A percentile compares a stretch with the other conserved stretches of the same genome.
phyloP scores from a whole-genome alignment of 2,113 vertebrate species.

The Semicossyphus pulcher region DNA sequence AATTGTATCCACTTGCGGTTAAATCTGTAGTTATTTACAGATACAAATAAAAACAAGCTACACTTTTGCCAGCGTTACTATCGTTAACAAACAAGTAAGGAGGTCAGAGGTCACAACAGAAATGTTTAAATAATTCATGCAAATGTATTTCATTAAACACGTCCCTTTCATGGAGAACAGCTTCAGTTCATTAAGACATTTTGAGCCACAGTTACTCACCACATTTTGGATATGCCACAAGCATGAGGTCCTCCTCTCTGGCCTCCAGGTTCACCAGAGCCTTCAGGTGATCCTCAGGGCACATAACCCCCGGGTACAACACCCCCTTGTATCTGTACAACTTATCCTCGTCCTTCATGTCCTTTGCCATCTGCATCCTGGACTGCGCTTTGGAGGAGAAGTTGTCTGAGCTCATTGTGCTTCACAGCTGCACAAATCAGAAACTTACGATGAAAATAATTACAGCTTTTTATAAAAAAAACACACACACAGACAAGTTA shows the following conservation, averaged over 20 bases:
- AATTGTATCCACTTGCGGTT: too few species aligned
- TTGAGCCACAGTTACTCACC: conserved; percentile 72
- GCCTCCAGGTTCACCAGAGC: conserved; percentile 75
- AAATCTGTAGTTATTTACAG: too few species aligned
- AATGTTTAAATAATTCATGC: background rate
- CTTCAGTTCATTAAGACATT: background rate
- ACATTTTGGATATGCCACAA: conserved; percentile 87
- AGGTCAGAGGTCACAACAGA: conserved; percentile 35
- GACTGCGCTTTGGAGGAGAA: accelerated
- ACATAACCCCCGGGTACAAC: conserved; percentile 78
- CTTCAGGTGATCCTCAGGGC: conserved; percentile 73
- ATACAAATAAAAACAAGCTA: background rate
- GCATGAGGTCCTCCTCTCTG: conserved; percentile 81
- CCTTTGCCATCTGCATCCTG: conserved; percentile 26
- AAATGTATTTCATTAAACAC: background rate
- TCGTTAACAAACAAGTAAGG: background rate
- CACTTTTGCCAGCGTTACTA: background rate
- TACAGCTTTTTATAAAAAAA: background rate
- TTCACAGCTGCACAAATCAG: background rate
- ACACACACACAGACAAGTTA: background rate
- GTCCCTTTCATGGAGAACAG: background rate
- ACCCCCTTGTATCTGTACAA: conserved; percentile 79
- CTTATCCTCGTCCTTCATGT: conserved; percentile 72
- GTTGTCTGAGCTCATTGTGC: conserved; percentile 15
- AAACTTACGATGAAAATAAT: background rate